A percentile compares a stretch with the other conserved stretches of the same genome.
Conservation (phyloP, 2,113 vertebrate genomes). For the Thunnus thynnus region DNA sequence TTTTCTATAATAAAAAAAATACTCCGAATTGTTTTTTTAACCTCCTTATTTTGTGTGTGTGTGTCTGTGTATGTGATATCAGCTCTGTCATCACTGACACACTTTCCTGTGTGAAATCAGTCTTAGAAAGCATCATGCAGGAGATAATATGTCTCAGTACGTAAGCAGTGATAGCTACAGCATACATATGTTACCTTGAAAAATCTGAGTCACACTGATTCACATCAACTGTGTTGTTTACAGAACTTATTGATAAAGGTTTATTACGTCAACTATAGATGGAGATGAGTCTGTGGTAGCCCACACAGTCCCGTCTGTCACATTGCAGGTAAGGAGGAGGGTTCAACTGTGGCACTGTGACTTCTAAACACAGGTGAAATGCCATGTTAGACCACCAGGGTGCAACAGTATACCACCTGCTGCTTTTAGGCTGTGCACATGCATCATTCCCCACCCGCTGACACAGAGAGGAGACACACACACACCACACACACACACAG, state of each 20-base stretch:
- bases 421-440: background rate
- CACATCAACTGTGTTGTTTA: conserved; percentile 9
- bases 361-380: conserved; percentile 24
- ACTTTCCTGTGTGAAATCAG: conserved; percentile 42
- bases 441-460: no score
- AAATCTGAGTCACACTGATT: conserved; percentile 30
- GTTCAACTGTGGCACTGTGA: background rate
- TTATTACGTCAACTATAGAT: background rate
- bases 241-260: background rate
- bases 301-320: no score
- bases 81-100: conserved; percentile 41
- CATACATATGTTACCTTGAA: conserved; percentile 9
- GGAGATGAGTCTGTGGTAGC: background rate
- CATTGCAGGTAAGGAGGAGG: background rate
- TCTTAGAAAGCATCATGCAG: conserved; percentile 6
- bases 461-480: background rate
- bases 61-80: conserved; percentile 26
- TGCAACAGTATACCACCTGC: conserved; percentile 61
- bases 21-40: conserved; percentile 21
- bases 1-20: conserved; percentile 80
- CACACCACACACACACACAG: conserved; percentile 1
- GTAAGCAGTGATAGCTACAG: conserved; percentile 12
- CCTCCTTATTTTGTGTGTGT: background rate
- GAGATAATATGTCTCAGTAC: conserved; percentile 27
- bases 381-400: conserved; percentile 68